Evolutionary conservation across 2,797 vertebrate genomes (phyloP).

Genomic region (Smutsia gigantea): DNA sequence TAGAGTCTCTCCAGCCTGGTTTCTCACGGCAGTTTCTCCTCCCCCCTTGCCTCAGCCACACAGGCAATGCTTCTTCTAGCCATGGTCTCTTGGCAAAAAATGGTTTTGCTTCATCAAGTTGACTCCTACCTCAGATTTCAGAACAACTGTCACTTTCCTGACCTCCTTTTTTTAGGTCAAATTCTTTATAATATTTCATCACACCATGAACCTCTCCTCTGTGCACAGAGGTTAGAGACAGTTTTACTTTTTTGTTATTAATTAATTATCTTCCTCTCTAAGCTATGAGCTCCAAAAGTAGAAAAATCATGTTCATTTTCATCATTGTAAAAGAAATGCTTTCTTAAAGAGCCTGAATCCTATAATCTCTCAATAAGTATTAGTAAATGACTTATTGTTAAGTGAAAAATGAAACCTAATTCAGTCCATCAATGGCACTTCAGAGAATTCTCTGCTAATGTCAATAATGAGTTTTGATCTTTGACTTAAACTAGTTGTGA

Average conservation of each 20-base stretch:
- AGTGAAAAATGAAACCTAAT: constrained; percentile 3
- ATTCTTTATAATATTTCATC: not conserved
- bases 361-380: not conserved
- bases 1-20: too few species aligned
- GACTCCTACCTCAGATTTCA: not conserved
- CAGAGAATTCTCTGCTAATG: not conserved
- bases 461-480: not conserved
- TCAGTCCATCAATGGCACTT: not conserved
- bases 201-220: not conserved
- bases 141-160: not conserved
- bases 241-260: not conserved
- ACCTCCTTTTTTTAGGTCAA: not conserved
- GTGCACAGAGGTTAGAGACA: not conserved
- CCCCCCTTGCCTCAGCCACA: not conserved
- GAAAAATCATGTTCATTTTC: not conserved
- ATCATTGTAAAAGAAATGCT: not conserved
- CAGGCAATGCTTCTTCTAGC: not conserved
- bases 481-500: not conserved
- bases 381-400: not conserved
- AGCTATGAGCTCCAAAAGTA: not conserved
- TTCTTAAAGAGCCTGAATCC: not conserved
- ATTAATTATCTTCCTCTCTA: not conserved
- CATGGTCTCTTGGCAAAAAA: not conserved
- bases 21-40: not conserved
- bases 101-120: not conserved